A percentile compares a stretch with the other conserved stretches of the same genome.
These are phyloP conservation scores for Semicossyphus pulcher DNA, from an alignment of 2,113 vertebrate genomes.

Conservation along the genomic window DNA sequence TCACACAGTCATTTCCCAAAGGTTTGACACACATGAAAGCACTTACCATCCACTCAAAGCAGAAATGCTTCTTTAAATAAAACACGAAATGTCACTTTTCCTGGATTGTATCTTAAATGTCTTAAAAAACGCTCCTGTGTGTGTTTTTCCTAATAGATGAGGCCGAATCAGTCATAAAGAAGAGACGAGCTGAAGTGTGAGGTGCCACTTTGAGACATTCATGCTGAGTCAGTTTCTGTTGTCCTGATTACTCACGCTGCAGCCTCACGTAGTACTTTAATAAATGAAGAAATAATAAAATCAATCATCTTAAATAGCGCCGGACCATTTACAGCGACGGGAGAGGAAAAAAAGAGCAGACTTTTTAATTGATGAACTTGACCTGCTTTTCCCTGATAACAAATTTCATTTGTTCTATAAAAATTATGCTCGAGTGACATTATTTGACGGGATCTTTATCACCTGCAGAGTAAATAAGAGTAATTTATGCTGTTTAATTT, in stretches of 20 bases:
- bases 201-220: constrained; percentile 66
- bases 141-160: constrained; percentile 19
- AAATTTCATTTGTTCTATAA: constrained; percentile 88
- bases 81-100: constrained; percentile 33
- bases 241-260: constrained; percentile 79
- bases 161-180: constrained; percentile 45
- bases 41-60: constrained; percentile 53
- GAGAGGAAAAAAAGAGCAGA: constrained; percentile 61
- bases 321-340: constrained; percentile 71
- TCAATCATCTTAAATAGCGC: constrained; percentile 84
- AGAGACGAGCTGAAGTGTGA: constrained; percentile 55
- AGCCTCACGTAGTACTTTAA: constrained; percentile 80
- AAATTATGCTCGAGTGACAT: constrained; percentile 87
- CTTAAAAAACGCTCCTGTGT: background rate
- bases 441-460: constrained; percentile 88
- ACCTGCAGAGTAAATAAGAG: constrained; percentile 87
- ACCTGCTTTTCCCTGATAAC: constrained; percentile 86
- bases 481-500: constrained; percentile 87
- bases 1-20: constrained; percentile 70
- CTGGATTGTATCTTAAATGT: constrained; percentile 21
- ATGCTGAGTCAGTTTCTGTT: constrained; percentile 81
- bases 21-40: constrained; percentile 52
- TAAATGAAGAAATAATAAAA: constrained; percentile 86
- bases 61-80: constrained; percentile 37
- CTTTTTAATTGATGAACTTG: constrained; percentile 88